These are phyloP conservation scores for Bujurquina vittata DNA, from an alignment of 2,113 vertebrate species.

Conservation along the genomic window DNA sequence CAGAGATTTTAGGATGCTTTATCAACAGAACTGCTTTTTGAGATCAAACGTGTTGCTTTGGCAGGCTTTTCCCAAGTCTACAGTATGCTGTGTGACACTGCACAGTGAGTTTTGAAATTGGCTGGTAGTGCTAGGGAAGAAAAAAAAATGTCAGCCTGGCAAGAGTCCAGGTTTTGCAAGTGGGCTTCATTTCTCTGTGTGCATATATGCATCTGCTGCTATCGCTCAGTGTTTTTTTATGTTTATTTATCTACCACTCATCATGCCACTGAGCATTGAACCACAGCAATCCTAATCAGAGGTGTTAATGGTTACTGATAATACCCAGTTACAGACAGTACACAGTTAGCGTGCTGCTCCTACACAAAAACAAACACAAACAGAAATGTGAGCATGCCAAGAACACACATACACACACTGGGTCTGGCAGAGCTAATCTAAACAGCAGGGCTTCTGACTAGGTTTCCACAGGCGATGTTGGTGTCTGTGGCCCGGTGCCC, in stretches of 20 bases:
- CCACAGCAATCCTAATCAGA: slow-evolving; percentile 48
- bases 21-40: slow-evolving; percentile 20
- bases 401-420: background rate
- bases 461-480: slow-evolving; percentile 46
- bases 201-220: slow-evolving; percentile 15
- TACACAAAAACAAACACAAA: slow-evolving; percentile 46
- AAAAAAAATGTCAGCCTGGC: slow-evolving; percentile 10
- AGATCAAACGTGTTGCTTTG: slow-evolving; percentile 15
- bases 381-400: background rate
- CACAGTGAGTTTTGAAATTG: slow-evolving; percentile 37
- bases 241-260: slow-evolving; percentile 50
- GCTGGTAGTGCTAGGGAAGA: slow-evolving; percentile 15
- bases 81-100: slow-evolving; percentile 24
- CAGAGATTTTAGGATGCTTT: slow-evolving; percentile 18
- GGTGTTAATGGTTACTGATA: slow-evolving; percentile 58
- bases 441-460: slow-evolving; percentile 56
- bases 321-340: slow-evolving; percentile 32
- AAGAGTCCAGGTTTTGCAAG: background rate
- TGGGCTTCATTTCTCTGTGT: slow-evolving; percentile 26
- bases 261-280: slow-evolving; percentile 27
- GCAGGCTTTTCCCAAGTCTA: slow-evolving; percentile 1
- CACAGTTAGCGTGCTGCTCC: slow-evolving; percentile 16
- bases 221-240: slow-evolving; percentile 16
- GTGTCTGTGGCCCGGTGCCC: slow-evolving; percentile 63
- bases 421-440: slow-evolving; percentile 50